Percentiles rank a stretch among this genome's conserved stretches.
These are phyloP conservation scores for Erpornis zantholeuca DNA, from an alignment of 2,113 vertebrate species.

Conservation along the genomic window DNA sequence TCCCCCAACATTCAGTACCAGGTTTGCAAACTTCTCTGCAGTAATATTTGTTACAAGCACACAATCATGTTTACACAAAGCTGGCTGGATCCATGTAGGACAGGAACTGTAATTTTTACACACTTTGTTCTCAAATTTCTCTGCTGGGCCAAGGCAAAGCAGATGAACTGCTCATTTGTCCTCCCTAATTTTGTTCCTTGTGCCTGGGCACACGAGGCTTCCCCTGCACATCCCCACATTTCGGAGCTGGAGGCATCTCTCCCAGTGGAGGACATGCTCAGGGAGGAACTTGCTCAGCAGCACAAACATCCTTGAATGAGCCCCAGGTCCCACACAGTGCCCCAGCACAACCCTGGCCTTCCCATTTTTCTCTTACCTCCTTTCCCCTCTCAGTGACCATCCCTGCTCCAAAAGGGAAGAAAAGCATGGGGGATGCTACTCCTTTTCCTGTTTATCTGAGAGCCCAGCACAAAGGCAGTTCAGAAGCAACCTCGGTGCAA, in stretches of 20 bases:
- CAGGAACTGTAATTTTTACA: background rate
- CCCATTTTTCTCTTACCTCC: background rate
- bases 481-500: background rate
- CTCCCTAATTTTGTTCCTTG: background rate
- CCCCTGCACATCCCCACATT: background rate
- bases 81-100: background rate
- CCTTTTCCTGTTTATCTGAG: background rate
- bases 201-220: no score
- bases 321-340: background rate
- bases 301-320: background rate
- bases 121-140: background rate
- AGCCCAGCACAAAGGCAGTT: background rate
- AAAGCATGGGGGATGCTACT: background rate
- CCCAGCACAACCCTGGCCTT: background rate
- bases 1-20: background rate
- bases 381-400: background rate
- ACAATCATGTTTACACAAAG: background rate
- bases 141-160: background rate
- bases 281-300: background rate
- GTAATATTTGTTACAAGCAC: background rate
- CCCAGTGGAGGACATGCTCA: rapidly evolving
- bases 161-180: background rate
- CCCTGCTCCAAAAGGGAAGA: background rate
- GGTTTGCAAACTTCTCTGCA: background rate
- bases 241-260: background rate